A percentile compares a stretch with the other conserved stretches of the same genome.
phyloP scores from a whole-genome alignment of 2,888 invertebrate species.

The Vesta saturnalis region DNA sequence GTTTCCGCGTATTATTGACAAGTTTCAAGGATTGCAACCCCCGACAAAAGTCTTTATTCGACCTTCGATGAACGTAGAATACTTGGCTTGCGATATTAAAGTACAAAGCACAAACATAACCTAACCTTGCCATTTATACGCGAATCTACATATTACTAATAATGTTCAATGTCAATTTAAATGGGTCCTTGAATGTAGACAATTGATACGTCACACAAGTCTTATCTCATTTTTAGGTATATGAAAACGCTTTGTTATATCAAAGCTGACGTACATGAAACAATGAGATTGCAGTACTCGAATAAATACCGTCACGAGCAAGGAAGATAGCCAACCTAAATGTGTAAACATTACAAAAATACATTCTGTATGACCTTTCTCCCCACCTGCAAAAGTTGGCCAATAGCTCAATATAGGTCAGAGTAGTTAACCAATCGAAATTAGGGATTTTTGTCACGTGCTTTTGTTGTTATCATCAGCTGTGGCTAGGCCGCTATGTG shows the following conservation, averaged over 20 bases:
- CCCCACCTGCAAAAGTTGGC: constrained; percentile 54
- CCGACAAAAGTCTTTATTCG: not conserved
- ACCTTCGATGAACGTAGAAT: not conserved
- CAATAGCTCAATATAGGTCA: constrained; percentile 70
- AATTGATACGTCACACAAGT: constrained; percentile 7
- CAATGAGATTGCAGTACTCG: not conserved
- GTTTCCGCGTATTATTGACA: not conserved
- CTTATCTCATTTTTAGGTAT: constrained; percentile 25
- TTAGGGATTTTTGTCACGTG: constrained; percentile 66
- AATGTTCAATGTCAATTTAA: constrained; percentile 23
- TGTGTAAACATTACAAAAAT: not conserved
- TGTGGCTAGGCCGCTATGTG: constrained; percentile 63
- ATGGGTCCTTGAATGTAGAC: constrained; percentile 16
- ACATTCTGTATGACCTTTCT: constrained; percentile 55
- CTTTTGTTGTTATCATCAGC: constrained; percentile 77
- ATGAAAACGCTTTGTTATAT: constrained; percentile 13
- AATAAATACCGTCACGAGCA: constrained; percentile 35
- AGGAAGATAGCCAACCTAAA: constrained; percentile 19
- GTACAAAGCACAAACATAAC: constrained; percentile 1
- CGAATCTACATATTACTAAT: constrained; percentile 14
- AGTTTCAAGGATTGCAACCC: no score
- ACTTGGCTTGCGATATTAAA: constrained; percentile 1
- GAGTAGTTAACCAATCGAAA: constrained; percentile 61
- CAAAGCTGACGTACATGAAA: constrained; percentile 31
- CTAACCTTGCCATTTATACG: constrained; percentile 16